Conservation (phyloP, 1,140 invertebrate genomes). For the Muscidifurax raptorellus region DNA sequence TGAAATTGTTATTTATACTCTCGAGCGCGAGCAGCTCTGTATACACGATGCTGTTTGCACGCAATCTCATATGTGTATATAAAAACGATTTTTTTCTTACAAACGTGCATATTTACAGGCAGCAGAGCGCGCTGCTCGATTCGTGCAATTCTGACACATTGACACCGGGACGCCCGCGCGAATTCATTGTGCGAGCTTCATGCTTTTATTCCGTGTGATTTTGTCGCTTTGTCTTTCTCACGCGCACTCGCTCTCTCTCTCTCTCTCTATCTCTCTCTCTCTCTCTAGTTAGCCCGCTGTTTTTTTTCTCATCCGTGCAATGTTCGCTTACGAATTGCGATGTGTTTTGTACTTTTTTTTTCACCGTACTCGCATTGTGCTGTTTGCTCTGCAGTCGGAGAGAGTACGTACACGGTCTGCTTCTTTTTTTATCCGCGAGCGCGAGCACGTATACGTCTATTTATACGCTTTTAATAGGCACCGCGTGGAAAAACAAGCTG, state of each 20-base stretch:
- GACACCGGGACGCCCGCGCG: background rate
- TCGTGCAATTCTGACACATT: constrained; percentile 23
- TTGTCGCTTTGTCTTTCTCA: constrained; percentile 16
- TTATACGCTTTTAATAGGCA: background rate
- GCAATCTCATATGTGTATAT: background rate
- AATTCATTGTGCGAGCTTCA: background rate
- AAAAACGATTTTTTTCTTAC: background rate
- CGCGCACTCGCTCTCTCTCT: constrained; percentile 29
- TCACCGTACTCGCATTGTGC: background rate
- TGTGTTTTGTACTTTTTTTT: constrained; percentile 11
- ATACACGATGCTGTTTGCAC: background rate
- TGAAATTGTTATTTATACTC: background rate
- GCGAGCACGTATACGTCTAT: background rate
- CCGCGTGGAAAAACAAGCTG: background rate
- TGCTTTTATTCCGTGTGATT: constrained; percentile 6
- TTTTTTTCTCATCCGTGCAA: background rate
- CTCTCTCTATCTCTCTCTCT: constrained; percentile 6
- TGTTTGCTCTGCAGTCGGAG: too few species aligned
- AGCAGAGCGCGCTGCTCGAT: background rate
- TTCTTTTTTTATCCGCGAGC: background rate
- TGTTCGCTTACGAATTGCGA: background rate
- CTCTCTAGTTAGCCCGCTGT: background rate
- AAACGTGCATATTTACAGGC: background rate
- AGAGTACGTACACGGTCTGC: background rate
- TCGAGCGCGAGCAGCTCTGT: too few species aligned